Percentiles rank a stretch among this genome's conserved stretches.
phyloP scores from a whole-genome alignment of 2,888 invertebrate genomes.

The Notocelia uddmanniana region DNA sequence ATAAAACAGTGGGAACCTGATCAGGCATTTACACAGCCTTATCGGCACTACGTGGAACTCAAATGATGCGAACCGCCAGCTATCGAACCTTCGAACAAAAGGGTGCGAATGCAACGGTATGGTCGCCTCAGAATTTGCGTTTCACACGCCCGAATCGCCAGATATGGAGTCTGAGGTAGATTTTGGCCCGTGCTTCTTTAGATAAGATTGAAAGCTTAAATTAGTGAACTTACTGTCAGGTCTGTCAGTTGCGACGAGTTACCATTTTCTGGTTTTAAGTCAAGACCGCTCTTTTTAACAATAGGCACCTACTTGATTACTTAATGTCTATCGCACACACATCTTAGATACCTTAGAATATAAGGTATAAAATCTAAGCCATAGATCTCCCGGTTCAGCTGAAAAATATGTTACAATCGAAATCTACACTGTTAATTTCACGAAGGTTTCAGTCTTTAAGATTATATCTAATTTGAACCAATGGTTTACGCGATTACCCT shows the following conservation, averaged over 20 bases:
- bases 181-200: slow-evolving; percentile 24
- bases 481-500: not conserved
- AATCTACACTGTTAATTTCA: no score
- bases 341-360: no score
- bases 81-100: slow-evolving; percentile 55
- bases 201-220: slow-evolving; percentile 8
- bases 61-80: slow-evolving; percentile 56
- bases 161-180: slow-evolving; percentile 49
- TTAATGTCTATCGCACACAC: no score
- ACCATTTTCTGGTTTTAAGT: not conserved
- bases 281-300: not conserved
- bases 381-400: not conserved
- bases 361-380: no score
- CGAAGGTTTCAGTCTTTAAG: not conserved
- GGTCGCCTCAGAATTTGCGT: slow-evolving; percentile 61
- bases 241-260: slow-evolving; percentile 8
- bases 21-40: slow-evolving; percentile 66
- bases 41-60: slow-evolving; percentile 69
- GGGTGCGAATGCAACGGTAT: slow-evolving; percentile 67
- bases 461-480: not conserved
- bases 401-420: not conserved
- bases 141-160: slow-evolving; percentile 48
- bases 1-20: slow-evolving; percentile 54
- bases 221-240: slow-evolving; percentile 4
- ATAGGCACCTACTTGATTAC: not conserved